A percentile compares a stretch with the other conserved stretches of the same genome.
phyloP scores from a whole-genome alignment of 2,888 invertebrate species.

The Drosophila paramelanica region DNA sequence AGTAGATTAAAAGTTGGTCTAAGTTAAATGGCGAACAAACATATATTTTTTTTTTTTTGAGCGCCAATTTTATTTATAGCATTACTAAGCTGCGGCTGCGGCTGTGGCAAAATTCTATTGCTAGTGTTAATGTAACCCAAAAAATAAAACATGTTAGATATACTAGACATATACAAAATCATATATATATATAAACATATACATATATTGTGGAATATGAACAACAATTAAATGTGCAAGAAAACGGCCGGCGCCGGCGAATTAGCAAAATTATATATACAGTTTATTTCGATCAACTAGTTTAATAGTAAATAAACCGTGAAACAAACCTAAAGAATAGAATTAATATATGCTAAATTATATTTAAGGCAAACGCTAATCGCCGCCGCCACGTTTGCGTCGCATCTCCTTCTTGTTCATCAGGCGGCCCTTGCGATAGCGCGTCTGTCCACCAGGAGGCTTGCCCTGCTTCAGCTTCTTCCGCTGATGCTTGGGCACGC shows the following conservation, averaged over 20 bases:
- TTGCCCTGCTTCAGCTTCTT: conserved; percentile 75
- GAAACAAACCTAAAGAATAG: conserved; percentile 44
- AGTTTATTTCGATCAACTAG: conserved; percentile 64
- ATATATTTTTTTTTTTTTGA: conserved; percentile 20
- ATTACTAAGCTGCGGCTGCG: conserved; percentile 44
- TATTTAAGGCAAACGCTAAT: conserved; percentile 30
- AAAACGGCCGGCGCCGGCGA: conserved; percentile 56
- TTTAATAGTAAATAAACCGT: conserved; percentile 76
- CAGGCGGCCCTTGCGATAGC: conserved; percentile 79
- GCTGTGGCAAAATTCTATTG: conserved; percentile 50
- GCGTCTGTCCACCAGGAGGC: conserved; percentile 27
- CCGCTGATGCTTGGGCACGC: conserved; percentile 81
- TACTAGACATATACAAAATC: conserved; percentile 23
- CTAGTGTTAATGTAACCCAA: conserved; percentile 61
- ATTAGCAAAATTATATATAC: conserved; percentile 67
- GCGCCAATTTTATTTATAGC: conserved; percentile 58
- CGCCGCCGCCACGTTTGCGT: conserved; percentile 63
- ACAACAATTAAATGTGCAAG: conserved; percentile 42
- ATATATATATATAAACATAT: conserved; percentile 32
- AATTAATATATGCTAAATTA: conserved; percentile 29
- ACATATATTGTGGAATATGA: conserved; percentile 43
- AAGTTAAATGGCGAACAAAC: conserved; percentile 44
- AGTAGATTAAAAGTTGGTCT: conserved; percentile 50
- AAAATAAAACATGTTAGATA: conserved; percentile 65
- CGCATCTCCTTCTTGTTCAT: conserved; percentile 75